Conservation (phyloP, 1,140 invertebrate genomes). For the Drosophila chauvacae region DNA sequence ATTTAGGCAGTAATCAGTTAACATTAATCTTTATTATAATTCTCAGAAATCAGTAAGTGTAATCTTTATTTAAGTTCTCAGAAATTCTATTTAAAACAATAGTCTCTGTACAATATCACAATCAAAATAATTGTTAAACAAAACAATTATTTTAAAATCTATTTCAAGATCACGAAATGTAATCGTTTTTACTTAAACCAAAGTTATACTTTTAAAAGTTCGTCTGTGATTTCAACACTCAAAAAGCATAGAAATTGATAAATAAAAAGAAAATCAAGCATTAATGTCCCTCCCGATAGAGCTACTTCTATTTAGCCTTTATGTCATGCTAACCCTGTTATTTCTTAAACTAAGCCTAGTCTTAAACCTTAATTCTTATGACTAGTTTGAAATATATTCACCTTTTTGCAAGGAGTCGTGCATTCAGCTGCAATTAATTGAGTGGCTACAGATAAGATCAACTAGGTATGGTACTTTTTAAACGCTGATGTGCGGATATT, state of each 20-base stretch:
- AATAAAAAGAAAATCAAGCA: neutral
- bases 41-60: neutral
- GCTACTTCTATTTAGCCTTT: neutral
- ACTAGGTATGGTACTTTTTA: slow-evolving; percentile 39
- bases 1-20: neutral
- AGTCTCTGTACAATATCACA: no score
- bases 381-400: slow-evolving; percentile 69
- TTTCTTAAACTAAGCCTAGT: slow-evolving; percentile 36
- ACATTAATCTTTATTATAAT: neutral
- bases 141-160: neutral
- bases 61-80: neutral
- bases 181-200: no score
- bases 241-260: neutral
- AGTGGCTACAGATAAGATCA: slow-evolving; percentile 67
- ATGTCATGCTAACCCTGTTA: slow-evolving; percentile 8
- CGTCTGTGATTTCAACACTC: neutral
- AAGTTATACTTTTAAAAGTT: neutral
- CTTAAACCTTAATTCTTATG: slow-evolving; percentile 43
- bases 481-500: slow-evolving; percentile 36
- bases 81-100: neutral
- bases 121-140: no score
- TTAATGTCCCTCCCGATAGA: neutral
- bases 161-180: neutral
- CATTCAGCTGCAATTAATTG: slow-evolving; percentile 80
- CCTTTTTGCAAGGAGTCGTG: slow-evolving; percentile 81